Base-by-base conservation (phyloP, 2,797 vertebrate species). In the Ateles fusciceps region DNA sequence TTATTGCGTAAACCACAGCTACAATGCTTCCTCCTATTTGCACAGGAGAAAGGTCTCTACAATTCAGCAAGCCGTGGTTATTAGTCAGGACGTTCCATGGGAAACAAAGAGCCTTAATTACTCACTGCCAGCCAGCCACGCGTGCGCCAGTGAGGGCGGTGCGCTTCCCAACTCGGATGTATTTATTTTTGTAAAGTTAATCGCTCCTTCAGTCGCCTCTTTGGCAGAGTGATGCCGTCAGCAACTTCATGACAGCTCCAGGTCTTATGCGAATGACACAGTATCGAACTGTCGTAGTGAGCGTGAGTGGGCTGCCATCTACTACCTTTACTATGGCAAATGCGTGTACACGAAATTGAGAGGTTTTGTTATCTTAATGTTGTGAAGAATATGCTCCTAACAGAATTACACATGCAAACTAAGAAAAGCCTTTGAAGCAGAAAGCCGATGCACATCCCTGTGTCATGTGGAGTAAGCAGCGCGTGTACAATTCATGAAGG, bases 21-120 rank as follows among this genome's bases (percentile, higher is more conserved):
- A 0, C 1, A 1, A 1, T 28, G 36, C 12, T 9, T 24, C n/a
- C 61, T 76, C 24, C 61, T 4, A 0, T 7, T 33, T 2, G 0
- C 0, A 1, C 48, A 68, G 72, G 11, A 50, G 42, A 12, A 39
- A 44, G 1, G n/a, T 2, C 46, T 84, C 21, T 3, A 33, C 33
- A 39, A 11, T 3, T 14, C 89, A 5, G 0, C 0, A 0, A 5
- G n/a, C n/a, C 5, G 0, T 0, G 44, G 17, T 4, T 3, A 1
- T 3, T 1, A 33, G 71, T 10, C 33, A 8, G 44, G 68, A 22
- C 2, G 1, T 28, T 72, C 39, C 36, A 4, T 8, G 14, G 12
- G 95, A 46, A 44, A 26, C 0, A 28, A 30, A 46, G 5, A 61
- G 14, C 0, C 0, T 7, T 6, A 0, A 24, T 22, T 17, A 30